Conservation (phyloP, 2,888 invertebrate genomes). For the Patella pellucida region DNA sequence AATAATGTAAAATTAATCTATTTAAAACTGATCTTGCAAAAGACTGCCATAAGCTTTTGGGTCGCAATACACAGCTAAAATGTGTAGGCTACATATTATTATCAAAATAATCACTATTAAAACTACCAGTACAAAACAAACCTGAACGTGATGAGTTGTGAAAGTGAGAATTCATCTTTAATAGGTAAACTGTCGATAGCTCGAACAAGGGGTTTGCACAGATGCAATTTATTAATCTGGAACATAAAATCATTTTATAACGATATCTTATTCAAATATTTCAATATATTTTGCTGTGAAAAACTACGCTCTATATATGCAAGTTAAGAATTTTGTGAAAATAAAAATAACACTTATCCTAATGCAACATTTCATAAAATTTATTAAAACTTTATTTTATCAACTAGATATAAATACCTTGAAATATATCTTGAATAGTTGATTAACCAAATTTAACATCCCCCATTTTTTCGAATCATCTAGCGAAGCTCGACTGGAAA, state of each 20-base stretch:
- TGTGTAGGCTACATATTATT: too few species aligned
- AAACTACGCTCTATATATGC: too few species aligned
- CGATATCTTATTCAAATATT: too few species aligned
- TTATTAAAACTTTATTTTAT: too few species aligned
- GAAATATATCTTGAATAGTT: slow-evolving; percentile 96
- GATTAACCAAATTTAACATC: slow-evolving; percentile 96
- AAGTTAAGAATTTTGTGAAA: too few species aligned
- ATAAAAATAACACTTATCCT: not conserved
- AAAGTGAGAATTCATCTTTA: slow-evolving; percentile 89
- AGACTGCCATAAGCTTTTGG: too few species aligned
- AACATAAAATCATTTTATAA: slow-evolving; percentile 36
- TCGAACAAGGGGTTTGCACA: slow-evolving; percentile 89
- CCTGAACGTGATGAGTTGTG: slow-evolving; percentile 95
- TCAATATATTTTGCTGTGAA: too few species aligned
- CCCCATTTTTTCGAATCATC: slow-evolving; percentile 95
- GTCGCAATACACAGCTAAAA: too few species aligned
- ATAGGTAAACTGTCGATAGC: slow-evolving; percentile 94
- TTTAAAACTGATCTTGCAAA: too few species aligned
- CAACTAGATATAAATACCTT: slow-evolving; percentile 79
- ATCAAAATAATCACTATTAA: not conserved
- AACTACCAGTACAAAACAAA: slow-evolving; percentile 44
- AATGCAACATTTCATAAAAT: not conserved
- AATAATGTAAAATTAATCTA: too few species aligned
- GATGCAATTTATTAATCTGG: slow-evolving; percentile 75
- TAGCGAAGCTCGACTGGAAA: slow-evolving; percentile 81